Base-by-base conservation (phyloP, 2,113 vertebrate species). In the Rhinogobius similis region DNA sequence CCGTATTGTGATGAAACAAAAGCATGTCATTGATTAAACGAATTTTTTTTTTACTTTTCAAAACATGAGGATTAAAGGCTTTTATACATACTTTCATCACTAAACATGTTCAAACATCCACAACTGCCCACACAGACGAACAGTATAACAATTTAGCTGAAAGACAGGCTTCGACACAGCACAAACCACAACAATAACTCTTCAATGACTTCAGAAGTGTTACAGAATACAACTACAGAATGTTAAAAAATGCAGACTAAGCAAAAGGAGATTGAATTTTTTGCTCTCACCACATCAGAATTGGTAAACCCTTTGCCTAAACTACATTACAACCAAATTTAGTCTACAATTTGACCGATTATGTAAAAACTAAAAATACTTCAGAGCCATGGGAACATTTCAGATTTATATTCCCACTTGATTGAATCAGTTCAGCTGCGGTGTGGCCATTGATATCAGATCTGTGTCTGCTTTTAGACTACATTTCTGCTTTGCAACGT, bases 51-150 rank as follows among this genome's bases (percentile, higher is more conserved):
- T 88, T 71, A 78, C 78, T 86, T 88, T 86, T 85, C 72, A 68
- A 91, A 88, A 90, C 82, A 87, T 68, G 55, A 66, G 89, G 82
- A 87, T 90, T 83, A 91, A 88, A 89, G 78, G 75, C 79, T 89
- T 79, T 76, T 52, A 43, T n/a, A n/a, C 76, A 56, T 63, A 70
- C 83, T 85, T 89, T 90, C 81, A 85, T 89, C 79, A 78, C 65
- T 79, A 88, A 91, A 89, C 82, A 76, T 69, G 65, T 76, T 81
- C 73, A 85, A 79, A 77, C 79, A 86, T 85, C 81, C 87, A 83
- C 82, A 86, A 83, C 76, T 83, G 86, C 86, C 85, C 85, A 63
- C 85, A 59, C 68, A 82, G 81, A 79, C 83, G 90, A 84, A 80
- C 81, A 68, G 70, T 67, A 82, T 20, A 63, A 75, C 69, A 77